These are phyloP conservation scores for Acinonyx jubatus DNA, from an alignment of 2,113 vertebrate genomes.

Conservation along the genomic window DNA sequence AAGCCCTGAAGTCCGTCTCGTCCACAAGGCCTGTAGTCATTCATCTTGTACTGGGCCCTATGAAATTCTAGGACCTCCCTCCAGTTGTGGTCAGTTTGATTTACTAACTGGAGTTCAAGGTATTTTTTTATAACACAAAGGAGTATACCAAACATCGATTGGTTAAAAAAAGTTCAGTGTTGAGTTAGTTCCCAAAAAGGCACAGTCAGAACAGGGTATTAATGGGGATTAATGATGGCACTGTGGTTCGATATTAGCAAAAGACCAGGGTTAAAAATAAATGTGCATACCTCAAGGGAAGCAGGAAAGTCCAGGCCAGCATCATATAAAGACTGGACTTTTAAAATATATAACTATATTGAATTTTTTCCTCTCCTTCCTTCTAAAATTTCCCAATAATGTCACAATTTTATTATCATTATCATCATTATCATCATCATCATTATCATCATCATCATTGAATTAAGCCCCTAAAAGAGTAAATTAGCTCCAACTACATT, in stretches of 20 bases:
- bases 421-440: too few species aligned
- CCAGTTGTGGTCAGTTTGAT: conserved; percentile 36
- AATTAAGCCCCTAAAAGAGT: neutral
- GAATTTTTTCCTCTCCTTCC: neutral
- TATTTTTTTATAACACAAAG: conserved; percentile 40
- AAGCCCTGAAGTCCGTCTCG: neutral
- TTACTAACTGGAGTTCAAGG: conserved; percentile 44
- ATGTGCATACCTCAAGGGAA: neutral
- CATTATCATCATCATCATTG: neutral
- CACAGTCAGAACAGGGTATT: conserved; percentile 60
- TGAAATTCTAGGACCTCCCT: neutral
- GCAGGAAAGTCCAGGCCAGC: neutral
- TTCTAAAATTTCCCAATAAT: conserved; percentile 15
- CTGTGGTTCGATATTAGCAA: conserved; percentile 58
- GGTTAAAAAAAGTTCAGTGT: conserved; percentile 60
- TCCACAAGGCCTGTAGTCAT: neutral
- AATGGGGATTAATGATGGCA: conserved; percentile 78
- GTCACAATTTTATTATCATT: neutral
- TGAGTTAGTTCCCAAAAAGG: conserved; percentile 68
- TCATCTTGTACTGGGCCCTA: neutral
- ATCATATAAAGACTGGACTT: conserved; percentile 2
- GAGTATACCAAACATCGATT: conserved; percentile 51
- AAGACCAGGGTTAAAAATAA: conserved; percentile 69
- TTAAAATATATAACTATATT: conserved; percentile 5
- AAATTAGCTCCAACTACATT: neutral